phyloP scores from a whole-genome alignment of 2,888 invertebrate genomes.

The Leptopilina myrica region DNA sequence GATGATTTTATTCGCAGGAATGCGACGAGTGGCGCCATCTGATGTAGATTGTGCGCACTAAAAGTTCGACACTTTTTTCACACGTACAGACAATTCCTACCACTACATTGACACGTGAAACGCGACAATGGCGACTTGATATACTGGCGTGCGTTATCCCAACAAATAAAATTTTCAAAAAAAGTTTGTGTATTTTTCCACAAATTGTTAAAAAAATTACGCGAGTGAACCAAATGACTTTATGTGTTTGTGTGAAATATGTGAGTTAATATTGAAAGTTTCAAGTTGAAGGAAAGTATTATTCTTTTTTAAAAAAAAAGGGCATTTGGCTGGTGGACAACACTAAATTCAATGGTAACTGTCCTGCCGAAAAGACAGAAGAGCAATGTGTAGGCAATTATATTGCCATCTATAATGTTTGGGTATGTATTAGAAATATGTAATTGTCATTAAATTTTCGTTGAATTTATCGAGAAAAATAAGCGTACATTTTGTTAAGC shows the following conservation, averaged over 20 bases:
- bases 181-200: constrained; percentile 56
- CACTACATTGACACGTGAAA: constrained; percentile 64
- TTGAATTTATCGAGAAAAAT: constrained; percentile 24
- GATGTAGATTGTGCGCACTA: constrained; percentile 12
- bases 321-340: constrained; percentile 54
- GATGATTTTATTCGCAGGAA: constrained; percentile 32
- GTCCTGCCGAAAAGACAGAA: constrained; percentile 60
- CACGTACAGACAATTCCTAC: constrained; percentile 50
- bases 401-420: constrained; percentile 61
- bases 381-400: constrained; percentile 59
- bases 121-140: constrained; percentile 72
- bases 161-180: constrained; percentile 47
- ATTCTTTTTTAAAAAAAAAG: constrained; percentile 30
- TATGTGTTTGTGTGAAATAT: constrained; percentile 56
- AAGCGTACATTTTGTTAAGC: constrained; percentile 14
- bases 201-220: constrained; percentile 42
- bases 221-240: constrained; percentile 53
- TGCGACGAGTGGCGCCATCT: constrained; percentile 61
- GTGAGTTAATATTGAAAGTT: constrained; percentile 53
- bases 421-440: constrained; percentile 58
- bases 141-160: constrained; percentile 66
- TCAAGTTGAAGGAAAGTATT: constrained; percentile 49
- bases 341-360: constrained; percentile 62
- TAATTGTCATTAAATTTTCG: constrained; percentile 32
- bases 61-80: constrained; percentile 29